A percentile compares a stretch with the other conserved stretches of the same genome.
These are phyloP conservation scores for Patiria pectinifera DNA, from an alignment of 53 echinoderm and acorn worm species.

Conservation along the genomic window DNA sequence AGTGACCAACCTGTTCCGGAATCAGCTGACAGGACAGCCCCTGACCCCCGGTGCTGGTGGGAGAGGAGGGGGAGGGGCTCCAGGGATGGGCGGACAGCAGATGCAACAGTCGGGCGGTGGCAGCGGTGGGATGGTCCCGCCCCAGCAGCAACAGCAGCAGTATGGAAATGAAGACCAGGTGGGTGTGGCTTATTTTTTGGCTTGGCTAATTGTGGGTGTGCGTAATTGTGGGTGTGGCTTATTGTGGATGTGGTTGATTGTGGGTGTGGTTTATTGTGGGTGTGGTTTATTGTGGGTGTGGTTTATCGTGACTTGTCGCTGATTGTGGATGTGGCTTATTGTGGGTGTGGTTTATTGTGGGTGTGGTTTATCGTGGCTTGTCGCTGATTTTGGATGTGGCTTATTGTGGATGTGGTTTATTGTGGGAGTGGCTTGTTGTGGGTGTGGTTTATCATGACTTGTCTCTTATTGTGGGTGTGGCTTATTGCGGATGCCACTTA, in stretches of 20 bases:
- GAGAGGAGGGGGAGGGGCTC: slow-evolving; percentile 6
- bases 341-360: neutral
- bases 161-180: slow-evolving; percentile 73
- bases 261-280: neutral
- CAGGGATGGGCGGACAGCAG: neutral
- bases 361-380: neutral
- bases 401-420: no score
- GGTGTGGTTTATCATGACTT: neutral
- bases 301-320: neutral
- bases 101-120: slow-evolving; percentile 39
- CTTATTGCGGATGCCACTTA: no score
- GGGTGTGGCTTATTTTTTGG: slow-evolving; percentile 13
- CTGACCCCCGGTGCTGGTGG: slow-evolving; percentile 21
- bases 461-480: neutral
- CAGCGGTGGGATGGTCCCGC: neutral
- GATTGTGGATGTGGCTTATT: neutral
- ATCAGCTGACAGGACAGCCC: slow-evolving; percentile 77
- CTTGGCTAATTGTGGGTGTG: neutral
- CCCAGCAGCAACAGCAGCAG: slow-evolving; percentile 52
- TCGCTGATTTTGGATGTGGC: neutral
- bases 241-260: neutral
- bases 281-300: neutral
- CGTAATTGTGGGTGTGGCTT: no score
- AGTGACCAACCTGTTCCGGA: slow-evolving; percentile 91
- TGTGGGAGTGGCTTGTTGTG: neutral